Conservation (phyloP, 35 echinoderm and acorn worm genomes). For the Ptychodera flava region DNA sequence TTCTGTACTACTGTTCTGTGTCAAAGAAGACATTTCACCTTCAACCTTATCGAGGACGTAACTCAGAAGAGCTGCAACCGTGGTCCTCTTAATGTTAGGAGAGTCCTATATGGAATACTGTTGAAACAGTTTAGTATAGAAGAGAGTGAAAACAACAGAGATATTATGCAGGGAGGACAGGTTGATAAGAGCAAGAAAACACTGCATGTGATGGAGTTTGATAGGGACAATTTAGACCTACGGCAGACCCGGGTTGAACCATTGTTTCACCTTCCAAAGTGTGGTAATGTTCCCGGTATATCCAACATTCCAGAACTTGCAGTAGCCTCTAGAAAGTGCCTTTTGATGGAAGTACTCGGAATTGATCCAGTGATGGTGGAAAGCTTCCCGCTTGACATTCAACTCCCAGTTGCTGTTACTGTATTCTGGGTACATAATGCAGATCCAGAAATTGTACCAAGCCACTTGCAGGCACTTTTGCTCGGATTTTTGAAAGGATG, state of each 20-base stretch:
- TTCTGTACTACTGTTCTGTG: neutral
- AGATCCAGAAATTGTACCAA: neutral
- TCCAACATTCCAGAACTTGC: neutral
- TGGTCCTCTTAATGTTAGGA: neutral
- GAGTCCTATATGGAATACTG: neutral
- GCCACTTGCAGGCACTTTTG: neutral
- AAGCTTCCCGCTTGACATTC: neutral
- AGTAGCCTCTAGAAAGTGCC: neutral
- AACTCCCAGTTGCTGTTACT: neutral
- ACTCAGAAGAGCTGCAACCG: neutral
- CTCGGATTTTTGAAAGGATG: neutral
- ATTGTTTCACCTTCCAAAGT: neutral
- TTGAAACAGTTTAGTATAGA: neutral
- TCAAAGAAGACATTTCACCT: neutral
- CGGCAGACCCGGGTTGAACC: neutral
- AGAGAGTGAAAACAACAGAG: no score
- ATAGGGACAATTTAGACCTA: neutral
- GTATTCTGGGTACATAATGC: slow-evolving; percentile 8
- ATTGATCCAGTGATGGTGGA: neutral
- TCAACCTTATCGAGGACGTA: slow-evolving; percentile 2
- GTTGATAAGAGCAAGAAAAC: neutral
- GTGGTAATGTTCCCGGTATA: neutral
- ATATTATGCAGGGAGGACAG: no score
- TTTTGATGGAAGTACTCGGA: neutral
- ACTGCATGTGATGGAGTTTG: neutral